Evolutionary conservation across 92 coral and sea anemone genomes (phyloP).

Genomic region (Bergia puertoricense): DNA sequence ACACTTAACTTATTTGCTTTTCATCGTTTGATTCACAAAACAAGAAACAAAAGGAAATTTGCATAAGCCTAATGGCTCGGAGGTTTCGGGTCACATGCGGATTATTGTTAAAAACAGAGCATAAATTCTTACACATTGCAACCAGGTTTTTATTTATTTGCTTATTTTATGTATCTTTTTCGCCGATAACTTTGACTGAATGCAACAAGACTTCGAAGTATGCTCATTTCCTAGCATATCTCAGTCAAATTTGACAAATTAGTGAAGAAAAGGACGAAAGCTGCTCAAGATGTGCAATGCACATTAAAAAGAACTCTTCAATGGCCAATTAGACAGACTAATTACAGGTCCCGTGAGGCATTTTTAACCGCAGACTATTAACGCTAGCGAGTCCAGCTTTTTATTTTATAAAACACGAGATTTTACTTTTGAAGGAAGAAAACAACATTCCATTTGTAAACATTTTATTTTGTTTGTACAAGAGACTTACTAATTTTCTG

Average conservation of each 20-base stretch:
- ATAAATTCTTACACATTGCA: conserved; percentile 3
- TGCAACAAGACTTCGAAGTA: conserved; percentile 21
- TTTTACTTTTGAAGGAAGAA: conserved; percentile 20
- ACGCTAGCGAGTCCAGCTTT: conserved; percentile 30
- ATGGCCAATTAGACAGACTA: conserved; percentile 65
- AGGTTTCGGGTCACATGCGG: conserved; percentile 35
- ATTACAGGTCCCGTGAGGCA: conserved; percentile 74
- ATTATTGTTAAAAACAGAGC: conserved; percentile 2
- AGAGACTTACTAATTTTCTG: conserved; percentile 40
- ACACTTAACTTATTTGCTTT: conserved; percentile 62
- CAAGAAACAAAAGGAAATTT: conserved; percentile 72
- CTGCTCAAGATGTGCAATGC: conserved; percentile 45
- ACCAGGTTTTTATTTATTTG: conserved; percentile 25
- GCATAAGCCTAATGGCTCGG: conserved; percentile 77
- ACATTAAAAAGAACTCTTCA: conserved; percentile 47
- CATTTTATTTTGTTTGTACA: conserved; percentile 39
- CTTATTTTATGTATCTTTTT: background rate
- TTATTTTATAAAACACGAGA: conserved; percentile 16
- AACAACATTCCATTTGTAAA: conserved; percentile 34
- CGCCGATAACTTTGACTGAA: background rate
- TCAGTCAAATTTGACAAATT: conserved; percentile 1
- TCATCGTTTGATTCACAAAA: conserved; percentile 68
- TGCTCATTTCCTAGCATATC: conserved; percentile 1
- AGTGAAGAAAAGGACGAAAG: conserved; percentile 10
- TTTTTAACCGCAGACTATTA: conserved; percentile 45